Evolutionary conservation across 2,113 vertebrate genomes (phyloP), one percentile per base, ranked within the genome.

Genomic region (Neotragus moschatus): DNA sequence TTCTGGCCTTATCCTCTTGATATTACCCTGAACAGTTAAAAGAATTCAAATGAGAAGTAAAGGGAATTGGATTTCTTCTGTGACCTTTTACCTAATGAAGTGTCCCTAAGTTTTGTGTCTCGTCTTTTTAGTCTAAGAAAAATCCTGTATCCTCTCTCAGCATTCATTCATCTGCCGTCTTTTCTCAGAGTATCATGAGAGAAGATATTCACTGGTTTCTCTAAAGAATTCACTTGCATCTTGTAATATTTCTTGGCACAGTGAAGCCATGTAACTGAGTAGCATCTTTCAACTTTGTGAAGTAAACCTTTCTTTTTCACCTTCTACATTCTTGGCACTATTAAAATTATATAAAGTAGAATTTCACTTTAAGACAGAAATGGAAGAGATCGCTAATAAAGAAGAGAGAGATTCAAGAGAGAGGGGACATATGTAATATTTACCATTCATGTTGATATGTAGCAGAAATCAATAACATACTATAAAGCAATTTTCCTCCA

Each of bases 11-110:
- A 95, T 94, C 75, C 23, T 95, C 94, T 53, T 97, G 92, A 97
- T 96, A 97, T 88, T 73, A 92, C 77, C 91, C 90, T 95, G 70
- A 97, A 97, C 92, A 98, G 84, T 90, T 94, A 90, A 98, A 97
- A 47, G 84, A 93, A 97, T 70, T 90, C 61, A 97, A 97, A 98
- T 97, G 97, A 73, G 60, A 88, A 97, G n/a, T 95, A 96, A 98
- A 80, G 82, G 94, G 95, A 96, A 97, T 95, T 94, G 94, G 97
- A 96, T 97, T 97, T 94, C 96, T 98, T 98, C 96, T 96, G 97
- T 98, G 97, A 98, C 87, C 95, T 98, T 96, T 98, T 98, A 97
- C 98, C 98, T 98, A 98, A 98, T 98, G 94, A 97, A 98, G n/a
- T 93, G 45, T 73, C 80, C 84, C 61, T 91, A 58, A 39, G 81